phyloP scores from a whole-genome alignment of 2,113 vertebrate species.

The Nesogale talazaci region DNA sequence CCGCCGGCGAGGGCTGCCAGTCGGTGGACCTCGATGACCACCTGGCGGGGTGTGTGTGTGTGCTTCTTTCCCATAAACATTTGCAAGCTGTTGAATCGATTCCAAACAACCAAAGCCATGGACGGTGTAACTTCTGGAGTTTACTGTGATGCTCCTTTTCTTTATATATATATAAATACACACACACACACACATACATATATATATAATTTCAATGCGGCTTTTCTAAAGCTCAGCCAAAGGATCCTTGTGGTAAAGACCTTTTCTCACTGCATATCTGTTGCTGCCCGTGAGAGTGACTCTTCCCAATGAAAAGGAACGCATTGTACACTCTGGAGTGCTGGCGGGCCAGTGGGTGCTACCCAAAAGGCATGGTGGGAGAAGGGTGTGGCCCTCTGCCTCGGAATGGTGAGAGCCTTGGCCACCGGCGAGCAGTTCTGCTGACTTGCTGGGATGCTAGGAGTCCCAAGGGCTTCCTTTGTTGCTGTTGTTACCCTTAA shows the following conservation, averaged over 20 bases:
- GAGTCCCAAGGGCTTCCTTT: background rate
- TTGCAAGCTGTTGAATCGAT: rapidly evolving
- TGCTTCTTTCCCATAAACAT: background rate
- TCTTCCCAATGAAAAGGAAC: background rate
- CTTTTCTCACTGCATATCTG: too few relatives aligned
- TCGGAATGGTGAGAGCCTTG: background rate
- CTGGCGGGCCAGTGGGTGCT: background rate
- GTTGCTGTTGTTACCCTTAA: too few relatives aligned
- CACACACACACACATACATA: too few relatives aligned
- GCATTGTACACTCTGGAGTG: background rate
- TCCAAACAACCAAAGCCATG: background rate
- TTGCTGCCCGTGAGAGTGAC: background rate
- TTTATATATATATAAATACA: too few relatives aligned
- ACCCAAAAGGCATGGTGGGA: too few relatives aligned
- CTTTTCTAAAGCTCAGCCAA: background rate
- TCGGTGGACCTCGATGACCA: rapidly evolving
- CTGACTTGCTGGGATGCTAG: background rate
- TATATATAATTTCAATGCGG: too few relatives aligned
- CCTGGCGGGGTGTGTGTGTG: too few relatives aligned
- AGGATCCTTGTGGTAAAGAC: rapidly evolving
- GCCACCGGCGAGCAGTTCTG: background rate
- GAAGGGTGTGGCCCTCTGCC: background rate
- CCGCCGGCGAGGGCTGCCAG: rapidly evolving
- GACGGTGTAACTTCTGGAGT: background rate
- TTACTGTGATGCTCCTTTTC: too few relatives aligned